Evolutionary conservation across 2,888 invertebrate genomes (phyloP), one percentile per base, ranked within the genome.

Genomic region (Hemaris fuciformis): DNA sequence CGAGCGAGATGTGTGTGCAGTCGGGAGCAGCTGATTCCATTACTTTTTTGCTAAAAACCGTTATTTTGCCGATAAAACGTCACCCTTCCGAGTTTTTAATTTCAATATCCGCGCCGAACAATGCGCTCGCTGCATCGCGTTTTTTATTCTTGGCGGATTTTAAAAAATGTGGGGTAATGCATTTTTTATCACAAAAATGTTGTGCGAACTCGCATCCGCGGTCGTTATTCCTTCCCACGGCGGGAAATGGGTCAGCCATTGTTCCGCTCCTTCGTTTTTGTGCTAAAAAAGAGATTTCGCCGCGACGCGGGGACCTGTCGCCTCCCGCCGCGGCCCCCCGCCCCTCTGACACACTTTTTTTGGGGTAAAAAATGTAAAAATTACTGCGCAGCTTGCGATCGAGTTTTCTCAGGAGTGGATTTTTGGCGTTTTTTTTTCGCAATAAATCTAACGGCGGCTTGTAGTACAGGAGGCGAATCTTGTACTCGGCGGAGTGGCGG

Each of bases 181-280:
- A 86, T 81, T 92, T 91, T 91, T 91, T 91, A 90, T 89, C 80
- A 78, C 76, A 81, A 81, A 87, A 86, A 77, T 78, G 71, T 78
- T 75, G 73, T 77, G 73, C 79, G 77, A 72, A 74, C 74, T 77
- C 84, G 84, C 79, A 87, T 87, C 84, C 85, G 75, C 83, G 76
- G 81, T 83, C 88, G 92, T 91, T 91, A 92, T 88, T 90, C 88
- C 86, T 91, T 91, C 92, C 92, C 92, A 92, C 92, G 92, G 89
- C 88, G 89, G 89, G 90, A 91, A 89, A 83, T 91, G 92, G 92
- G 92, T 91, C 92, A 91, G 77, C 82, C 86, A 86, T 90, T 90
- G 91, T 91, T 88, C 85, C 78, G 81, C 75, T 85, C 81, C 83
- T 80, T 80, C 84, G 85, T 83, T 89, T 90, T 91, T 89, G 80